phyloP scores from a whole-genome alignment of 2,888 invertebrate species.

The Lypha dubia region DNA sequence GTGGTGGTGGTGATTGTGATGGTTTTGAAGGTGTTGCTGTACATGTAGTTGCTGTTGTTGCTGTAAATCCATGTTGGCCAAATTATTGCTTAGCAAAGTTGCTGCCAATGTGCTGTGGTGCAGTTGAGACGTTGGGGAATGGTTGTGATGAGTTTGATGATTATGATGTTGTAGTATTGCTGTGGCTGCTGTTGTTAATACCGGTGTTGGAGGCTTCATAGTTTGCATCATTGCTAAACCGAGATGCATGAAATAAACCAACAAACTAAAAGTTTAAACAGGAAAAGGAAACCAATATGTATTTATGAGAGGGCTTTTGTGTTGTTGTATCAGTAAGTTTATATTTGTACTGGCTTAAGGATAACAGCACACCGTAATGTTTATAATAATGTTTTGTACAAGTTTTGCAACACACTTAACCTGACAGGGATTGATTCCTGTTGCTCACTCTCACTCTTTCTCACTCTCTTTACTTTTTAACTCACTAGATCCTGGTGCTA shows the following conservation, averaged over 20 bases:
- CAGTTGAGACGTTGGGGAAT: slow-evolving; percentile 66
- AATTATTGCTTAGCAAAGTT: slow-evolving; percentile 72
- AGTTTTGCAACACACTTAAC: slow-evolving; percentile 54
- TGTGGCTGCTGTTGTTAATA: slow-evolving; percentile 66
- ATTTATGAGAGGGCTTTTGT: neutral
- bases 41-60: slow-evolving; percentile 68
- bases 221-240: slow-evolving; percentile 82
- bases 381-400: neutral
- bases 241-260: slow-evolving; percentile 75
- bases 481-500: slow-evolving; percentile 32
- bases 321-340: neutral
- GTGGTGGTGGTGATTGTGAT: neutral
- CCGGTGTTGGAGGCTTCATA: slow-evolving; percentile 80
- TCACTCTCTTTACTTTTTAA: slow-evolving; percentile 12
- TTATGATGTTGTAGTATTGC: slow-evolving; percentile 74
- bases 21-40: slow-evolving; percentile 37
- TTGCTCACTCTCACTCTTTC: slow-evolving; percentile 33
- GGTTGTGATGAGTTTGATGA: slow-evolving; percentile 73
- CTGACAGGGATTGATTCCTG: slow-evolving; percentile 65
- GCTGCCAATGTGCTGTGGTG: slow-evolving; percentile 70
- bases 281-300: slow-evolving; percentile 22
- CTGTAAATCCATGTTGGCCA: slow-evolving; percentile 79
- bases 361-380: slow-evolving; percentile 14
- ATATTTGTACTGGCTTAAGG: slow-evolving; percentile 43
- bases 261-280: slow-evolving; percentile 46